phyloP scores from a whole-genome alignment of 2,113 vertebrate genomes.

The Caracal caracal region DNA sequence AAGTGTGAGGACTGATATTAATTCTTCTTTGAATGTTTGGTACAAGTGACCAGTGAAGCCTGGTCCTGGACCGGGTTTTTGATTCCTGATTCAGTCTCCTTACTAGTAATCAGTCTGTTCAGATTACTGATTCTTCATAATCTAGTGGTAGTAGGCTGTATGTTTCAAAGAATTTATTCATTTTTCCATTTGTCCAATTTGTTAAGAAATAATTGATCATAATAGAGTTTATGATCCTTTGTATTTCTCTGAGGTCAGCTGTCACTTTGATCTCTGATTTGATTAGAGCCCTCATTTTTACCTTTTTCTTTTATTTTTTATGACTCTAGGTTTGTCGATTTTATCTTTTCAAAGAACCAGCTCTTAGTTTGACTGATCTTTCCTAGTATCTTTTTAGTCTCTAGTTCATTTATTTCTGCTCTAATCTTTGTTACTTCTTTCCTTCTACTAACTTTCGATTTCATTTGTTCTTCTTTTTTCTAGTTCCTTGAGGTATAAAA shows the following conservation, averaged over 20 bases:
- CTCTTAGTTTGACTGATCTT: background rate
- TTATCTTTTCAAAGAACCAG: background rate
- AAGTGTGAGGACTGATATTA: background rate
- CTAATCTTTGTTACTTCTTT: background rate
- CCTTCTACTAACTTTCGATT: background rate
- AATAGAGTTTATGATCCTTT: background rate
- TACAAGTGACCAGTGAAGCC: background rate
- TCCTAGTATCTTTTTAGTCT: background rate
- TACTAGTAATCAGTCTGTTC: background rate
- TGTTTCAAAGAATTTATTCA: background rate
- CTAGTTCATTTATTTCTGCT: background rate
- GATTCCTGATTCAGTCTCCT: background rate
- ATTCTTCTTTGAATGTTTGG: background rate
- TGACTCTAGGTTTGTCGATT: background rate
- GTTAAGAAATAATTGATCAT: background rate
- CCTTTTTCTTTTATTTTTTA: background rate
- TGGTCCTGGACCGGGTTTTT: background rate
- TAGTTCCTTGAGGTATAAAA: background rate
- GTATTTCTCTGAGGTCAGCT: background rate
- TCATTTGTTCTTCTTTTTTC: background rate
- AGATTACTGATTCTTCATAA: background rate
- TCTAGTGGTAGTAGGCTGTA: background rate
- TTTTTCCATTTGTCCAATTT: background rate
- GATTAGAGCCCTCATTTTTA: background rate
- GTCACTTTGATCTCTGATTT: background rate